Evolutionary conservation across 1,140 invertebrate species (phyloP), one percentile per base, ranked within the genome.

Genomic region (Chymomyza costata): DNA sequence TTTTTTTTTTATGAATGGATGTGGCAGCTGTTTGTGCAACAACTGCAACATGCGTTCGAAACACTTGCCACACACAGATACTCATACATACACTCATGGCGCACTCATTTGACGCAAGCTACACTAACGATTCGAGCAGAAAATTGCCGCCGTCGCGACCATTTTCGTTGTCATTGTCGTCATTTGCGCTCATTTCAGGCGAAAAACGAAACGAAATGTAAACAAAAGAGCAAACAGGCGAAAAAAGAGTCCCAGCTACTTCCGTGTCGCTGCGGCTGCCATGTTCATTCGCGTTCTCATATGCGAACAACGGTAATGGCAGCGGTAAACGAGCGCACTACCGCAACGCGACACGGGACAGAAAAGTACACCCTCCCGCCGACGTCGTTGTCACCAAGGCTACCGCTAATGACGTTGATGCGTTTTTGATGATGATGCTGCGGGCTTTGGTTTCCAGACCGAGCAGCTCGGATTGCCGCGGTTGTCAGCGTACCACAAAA

Each of bases 301-400:
- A 62, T 71, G 80, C 78, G 78, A 73, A 76, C 71, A 76, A 73
- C n/a, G 66, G 71, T 71, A 76, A 76, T 76, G 71, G 80, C 71
- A 76, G 71, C n/a, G 66, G 71, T 62, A 78, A 76, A 65, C 65
- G 66, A 54, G 54, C n/a, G n/a, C n/a, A n/a, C n/a, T n/a, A n/a
- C n/a, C n/a, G n/a, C n/a, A n/a, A n/a, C n/a, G n/a, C 31, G 41
- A 25, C 18, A 45, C 51, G n/a, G n/a, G n/a, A n/a, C n/a, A n/a
- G n/a, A n/a, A n/a, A n/a, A 19, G 18, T 41, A 3, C 21, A 32
- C 13, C 25, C 40, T 14, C 39, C n/a, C n/a, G n/a, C n/a, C n/a
- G n/a, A n/a, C n/a, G n/a, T n/a, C n/a, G n/a, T n/a, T n/a, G n/a
- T n/a, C n/a, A n/a, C n/a, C n/a, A n/a, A n/a, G n/a, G n/a, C 46